Evolutionary conservation across 1,140 invertebrate species (phyloP).

Genomic region (Drepana arcuata): DNA sequence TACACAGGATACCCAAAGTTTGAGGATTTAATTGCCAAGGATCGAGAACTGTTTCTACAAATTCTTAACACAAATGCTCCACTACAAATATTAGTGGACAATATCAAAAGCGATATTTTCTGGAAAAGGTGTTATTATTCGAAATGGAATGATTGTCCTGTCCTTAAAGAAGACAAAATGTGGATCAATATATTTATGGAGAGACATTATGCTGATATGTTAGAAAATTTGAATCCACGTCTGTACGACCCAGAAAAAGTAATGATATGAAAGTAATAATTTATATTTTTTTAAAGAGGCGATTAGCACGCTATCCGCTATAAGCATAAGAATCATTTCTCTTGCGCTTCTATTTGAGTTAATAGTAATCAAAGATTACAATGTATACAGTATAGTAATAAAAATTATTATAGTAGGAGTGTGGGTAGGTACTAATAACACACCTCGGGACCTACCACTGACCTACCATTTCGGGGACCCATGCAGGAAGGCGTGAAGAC

Average conservation of each 20-base stretch:
- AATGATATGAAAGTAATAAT: constrained; percentile 4
- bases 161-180: constrained; percentile 34
- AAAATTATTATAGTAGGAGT: background rate
- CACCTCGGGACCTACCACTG: background rate
- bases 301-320: too few relatives aligned
- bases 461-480: background rate
- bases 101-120: constrained; percentile 66
- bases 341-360: too few relatives aligned
- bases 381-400: too few relatives aligned
- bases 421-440: background rate
- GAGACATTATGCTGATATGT: constrained; percentile 54
- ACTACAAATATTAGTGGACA: constrained; percentile 55
- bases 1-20: constrained; percentile 37
- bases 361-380: too few relatives aligned
- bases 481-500: background rate
- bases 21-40: constrained; percentile 48
- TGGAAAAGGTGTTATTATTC: constrained; percentile 63
- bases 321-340: too few relatives aligned
- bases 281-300: too few relatives aligned
- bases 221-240: constrained; percentile 66
- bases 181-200: constrained; percentile 68
- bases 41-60: constrained; percentile 59
- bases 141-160: constrained; percentile 46
- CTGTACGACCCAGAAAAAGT: constrained; percentile 69
- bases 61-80: constrained; percentile 57